Base-by-base conservation (phyloP, 2,888 invertebrate species). In the Frankliniella intonsa region DNA sequence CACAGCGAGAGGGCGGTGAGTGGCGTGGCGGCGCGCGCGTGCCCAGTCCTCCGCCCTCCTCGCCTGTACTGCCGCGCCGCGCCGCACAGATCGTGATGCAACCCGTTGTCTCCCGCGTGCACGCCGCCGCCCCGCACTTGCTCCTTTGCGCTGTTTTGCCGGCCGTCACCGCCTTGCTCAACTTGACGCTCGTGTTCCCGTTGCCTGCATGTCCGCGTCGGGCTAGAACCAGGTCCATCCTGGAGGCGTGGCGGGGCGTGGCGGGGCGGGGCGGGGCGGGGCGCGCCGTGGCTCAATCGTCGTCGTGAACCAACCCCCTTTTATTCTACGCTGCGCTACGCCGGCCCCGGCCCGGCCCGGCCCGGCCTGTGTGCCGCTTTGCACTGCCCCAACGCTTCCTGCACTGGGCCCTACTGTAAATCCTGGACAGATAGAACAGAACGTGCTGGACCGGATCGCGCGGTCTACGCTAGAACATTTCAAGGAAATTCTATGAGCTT, bases 161-260 rank as follows among this genome's bases (percentile, higher is more conserved):
- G 38, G 38, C 69, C 69, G 69, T 76, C 69, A 76, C 69, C 25
- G 69, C 69, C 69, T 76, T 76, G 69, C 69, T 76, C 69, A 76
- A 76, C 25, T 22, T 25, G 69, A 76, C 69, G 69, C 69, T 22
- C 22, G 22, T 22, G 25, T 10, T 7, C 69, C 69, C 69, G 22
- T 22, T 22, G 69, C 69, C 55, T 55, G 14, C 55, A 12, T 55
- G 69, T 69, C 22, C 69, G 69, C 69, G n/a, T 22, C 62, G 62
- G 69, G 12, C 25, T 22, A 76, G 69, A 22, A 76, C 12, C 55
- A 55, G 55, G 55, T 55, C 55, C 55, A 55, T 55, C 55, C 55
- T 55, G 55, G 19, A 55, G 14, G 55, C 55, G 55, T 14, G 17
- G 55, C 1, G 55, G 11, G 10, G 55, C 55, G 55, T 2, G 55